Base-by-base conservation (phyloP, 1,140 invertebrate genomes). In the Nylanderia fulva region DNA sequence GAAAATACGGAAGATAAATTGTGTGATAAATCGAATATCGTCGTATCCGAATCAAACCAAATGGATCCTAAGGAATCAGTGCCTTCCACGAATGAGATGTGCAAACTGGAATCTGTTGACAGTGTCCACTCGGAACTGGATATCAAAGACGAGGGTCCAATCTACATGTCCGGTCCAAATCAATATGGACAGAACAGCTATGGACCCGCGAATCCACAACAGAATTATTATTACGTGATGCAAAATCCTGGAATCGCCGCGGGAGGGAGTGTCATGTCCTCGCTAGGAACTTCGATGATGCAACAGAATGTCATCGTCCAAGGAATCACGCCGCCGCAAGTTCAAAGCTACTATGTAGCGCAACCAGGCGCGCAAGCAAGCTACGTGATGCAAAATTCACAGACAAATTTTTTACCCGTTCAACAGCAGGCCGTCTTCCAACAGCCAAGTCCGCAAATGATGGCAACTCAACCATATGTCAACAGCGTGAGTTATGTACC, bases 101-200 rank as follows among this genome's bases (percentile, higher is more conserved):
- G 88, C 63, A 91, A 91, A 48, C 48, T 92, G 0, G 90, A 90
- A 33, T 85, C 58, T 11, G 29, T 83, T 2, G 36, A 36, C 0
- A 94, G 92, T 60, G 92, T 94, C 27, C 94, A 95, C 74, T 94
- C 94, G 0, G 93, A 94, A 56, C 52, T 94, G 45, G 92, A 95
- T 60, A 95, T 95, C 8, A 93, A 93, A 27, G 93, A 94, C 9
- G 94, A 94, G 42, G 90, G 86, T 8, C 90, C 91, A 11, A 85
- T 91, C 21, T 91, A 91, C 2, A 92, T 93, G 48, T 76, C 61
- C 3, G 8, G 71, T 33, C 9, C 76, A 0, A 56, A 2, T 15
- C n/a, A 80, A 0, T 80, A 80, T 7, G 42, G 1, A 15, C 56
- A 63, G 13, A 52, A 66, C 9, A 90, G 52, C 33, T 86, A 82